A percentile compares a stretch with the other conserved stretches of the same genome.
Conservation (phyloP, 2,888 invertebrate genomes). For the Ctenicera cuprea region DNA sequence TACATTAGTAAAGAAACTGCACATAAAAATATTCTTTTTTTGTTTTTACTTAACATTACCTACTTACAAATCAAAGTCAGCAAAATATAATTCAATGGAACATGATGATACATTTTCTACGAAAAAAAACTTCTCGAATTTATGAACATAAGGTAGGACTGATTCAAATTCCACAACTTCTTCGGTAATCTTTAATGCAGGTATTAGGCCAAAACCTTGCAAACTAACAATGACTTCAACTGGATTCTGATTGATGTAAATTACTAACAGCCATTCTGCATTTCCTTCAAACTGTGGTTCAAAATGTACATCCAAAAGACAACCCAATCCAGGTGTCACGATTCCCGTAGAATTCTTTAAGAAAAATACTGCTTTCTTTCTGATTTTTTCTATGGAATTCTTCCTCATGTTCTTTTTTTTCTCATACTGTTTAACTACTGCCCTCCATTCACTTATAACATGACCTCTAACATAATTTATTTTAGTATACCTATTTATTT, state of each 20-base stretch:
- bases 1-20: no score
- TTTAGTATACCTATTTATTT: no score
- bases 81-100: slow-evolving; percentile 81
- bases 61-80: slow-evolving; percentile 80
- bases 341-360: slow-evolving; percentile 71
- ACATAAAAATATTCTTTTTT: no score
- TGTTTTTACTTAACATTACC: no score
- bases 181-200: slow-evolving; percentile 74
- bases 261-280: slow-evolving; percentile 64
- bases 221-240: slow-evolving; percentile 73
- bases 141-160: slow-evolving; percentile 78
- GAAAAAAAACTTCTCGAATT: slow-evolving; percentile 76
- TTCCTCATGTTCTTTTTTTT: slow-evolving; percentile 37
- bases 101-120: slow-evolving; percentile 79
- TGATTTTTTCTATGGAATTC: slow-evolving; percentile 48
- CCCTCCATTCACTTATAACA: slow-evolving; percentile 75
- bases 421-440: not conserved
- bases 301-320: slow-evolving; percentile 76
- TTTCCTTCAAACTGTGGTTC: slow-evolving; percentile 74
- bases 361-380: slow-evolving; percentile 57
- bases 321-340: slow-evolving; percentile 74
- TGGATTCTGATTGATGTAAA: slow-evolving; percentile 74
- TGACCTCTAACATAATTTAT: slow-evolving; percentile 73
- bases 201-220: slow-evolving; percentile 75
- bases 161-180: slow-evolving; percentile 77